Evolutionary conservation across 2,113 vertebrate genomes (phyloP).

Genomic region (Cygnus buccinator): DNA sequence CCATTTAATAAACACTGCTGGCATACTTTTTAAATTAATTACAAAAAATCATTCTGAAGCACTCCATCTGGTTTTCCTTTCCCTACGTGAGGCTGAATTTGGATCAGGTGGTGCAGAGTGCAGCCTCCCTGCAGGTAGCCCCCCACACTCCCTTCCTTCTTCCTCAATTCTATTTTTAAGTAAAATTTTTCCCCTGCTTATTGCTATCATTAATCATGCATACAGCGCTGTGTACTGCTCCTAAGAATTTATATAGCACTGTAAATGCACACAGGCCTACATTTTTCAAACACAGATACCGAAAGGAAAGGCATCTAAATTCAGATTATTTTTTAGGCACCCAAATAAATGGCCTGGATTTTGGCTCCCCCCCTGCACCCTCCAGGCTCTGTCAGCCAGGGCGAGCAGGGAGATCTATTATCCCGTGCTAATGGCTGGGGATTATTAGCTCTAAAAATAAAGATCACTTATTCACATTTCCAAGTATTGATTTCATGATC

Average conservation of each 20-base stretch:
- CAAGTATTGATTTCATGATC: not conserved
- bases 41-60: conserved; percentile 5
- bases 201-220: conserved; percentile 50
- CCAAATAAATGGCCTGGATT: not conserved
- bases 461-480: not conserved
- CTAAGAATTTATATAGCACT: not conserved
- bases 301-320: conserved; percentile 18
- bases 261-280: not conserved
- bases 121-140: conserved; percentile 7
- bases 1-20: conserved; percentile 25
- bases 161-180: conserved; percentile 38
- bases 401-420: not conserved
- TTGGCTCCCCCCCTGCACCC: not conserved
- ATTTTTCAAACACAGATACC: not conserved
- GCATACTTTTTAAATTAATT: conserved; percentile 23
- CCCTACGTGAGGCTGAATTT: not conserved
- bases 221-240: not conserved
- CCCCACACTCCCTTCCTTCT: not conserved
- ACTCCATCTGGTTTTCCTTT: not conserved
- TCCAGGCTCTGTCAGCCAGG: not conserved
- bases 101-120: not conserved
- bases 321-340: conserved; percentile 27
- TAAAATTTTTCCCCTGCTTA: conserved; percentile 10
- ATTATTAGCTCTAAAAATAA: conserved; percentile 1
- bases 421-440: not conserved